These are phyloP conservation scores for Magallana angulata DNA, from an alignment of 1,140 invertebrate genomes.

Conservation along the genomic window DNA sequence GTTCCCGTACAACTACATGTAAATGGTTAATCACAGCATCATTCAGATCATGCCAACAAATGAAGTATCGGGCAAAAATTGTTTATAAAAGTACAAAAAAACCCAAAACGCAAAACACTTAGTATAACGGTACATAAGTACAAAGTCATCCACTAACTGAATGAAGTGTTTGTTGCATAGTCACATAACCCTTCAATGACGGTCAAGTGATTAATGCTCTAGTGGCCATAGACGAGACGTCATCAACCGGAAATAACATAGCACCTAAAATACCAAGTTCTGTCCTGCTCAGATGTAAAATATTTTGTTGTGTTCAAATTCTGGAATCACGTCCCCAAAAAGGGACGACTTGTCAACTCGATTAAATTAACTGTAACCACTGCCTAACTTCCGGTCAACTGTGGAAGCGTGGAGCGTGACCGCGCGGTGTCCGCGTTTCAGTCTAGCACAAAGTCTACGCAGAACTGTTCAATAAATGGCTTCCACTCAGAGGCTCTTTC, in stretches of 20 bases:
- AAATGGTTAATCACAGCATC: conserved; percentile 1
- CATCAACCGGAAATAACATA: background rate
- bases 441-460: background rate
- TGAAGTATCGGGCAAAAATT: too few species aligned
- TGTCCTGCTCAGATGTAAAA: too few species aligned
- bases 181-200: too few species aligned
- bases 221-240: too few species aligned
- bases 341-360: background rate
- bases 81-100: background rate
- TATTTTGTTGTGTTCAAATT: background rate
- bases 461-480: background rate
- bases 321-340: background rate
- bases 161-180: background rate
- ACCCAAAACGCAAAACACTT: background rate
- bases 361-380: background rate
- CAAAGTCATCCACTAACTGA: background rate
- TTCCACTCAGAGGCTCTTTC: conserved; percentile 11
- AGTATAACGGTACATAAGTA: background rate
- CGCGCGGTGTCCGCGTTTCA: too few species aligned
- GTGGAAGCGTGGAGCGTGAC: too few species aligned
- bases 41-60: background rate
- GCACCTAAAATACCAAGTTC: background rate
- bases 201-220: too few species aligned
- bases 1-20: background rate
- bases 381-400: too few species aligned